These are phyloP conservation scores for Lichenostomus cassidix DNA, from an alignment of 2,113 vertebrate genomes.

Conservation along the genomic window DNA sequence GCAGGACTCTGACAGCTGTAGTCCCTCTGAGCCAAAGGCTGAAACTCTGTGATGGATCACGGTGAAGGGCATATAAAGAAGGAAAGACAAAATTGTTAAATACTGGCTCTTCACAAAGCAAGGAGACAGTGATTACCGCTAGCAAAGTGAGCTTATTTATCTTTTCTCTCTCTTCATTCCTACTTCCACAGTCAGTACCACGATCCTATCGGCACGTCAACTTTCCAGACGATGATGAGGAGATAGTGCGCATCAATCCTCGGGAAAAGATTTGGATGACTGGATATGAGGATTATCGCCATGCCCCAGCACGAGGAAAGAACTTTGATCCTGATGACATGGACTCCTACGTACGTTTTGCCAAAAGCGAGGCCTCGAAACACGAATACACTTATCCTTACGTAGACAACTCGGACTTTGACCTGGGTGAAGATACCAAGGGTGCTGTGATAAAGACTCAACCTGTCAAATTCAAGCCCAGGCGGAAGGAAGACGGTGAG, in stretches of 20 bases:
- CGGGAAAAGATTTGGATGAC: conserved; percentile 92
- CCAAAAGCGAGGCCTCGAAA: conserved; percentile 89
- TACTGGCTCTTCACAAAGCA: not conserved
- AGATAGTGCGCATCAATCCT: conserved; percentile 97
- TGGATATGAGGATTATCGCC: conserved; percentile 96
- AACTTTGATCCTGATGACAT: conserved; percentile 83
- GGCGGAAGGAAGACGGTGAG: conserved; percentile 85
- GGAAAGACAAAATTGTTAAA: not conserved
- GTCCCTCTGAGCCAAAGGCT: not conserved
- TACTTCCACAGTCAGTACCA: conserved; percentile 68
- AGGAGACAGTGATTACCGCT: not conserved
- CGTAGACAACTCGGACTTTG: conserved; percentile 82
- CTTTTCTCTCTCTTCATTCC: not conserved
- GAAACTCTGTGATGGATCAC: not conserved
- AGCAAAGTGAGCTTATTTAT: not conserved
- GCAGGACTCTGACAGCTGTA: not conserved
- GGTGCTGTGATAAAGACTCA: conserved; percentile 87
- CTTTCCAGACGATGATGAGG: conserved; percentile 92
- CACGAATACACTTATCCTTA: conserved; percentile 96
- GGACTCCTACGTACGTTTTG: conserved; percentile 92
- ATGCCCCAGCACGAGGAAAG: conserved; percentile 87
- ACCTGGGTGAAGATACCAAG: conserved; percentile 83
- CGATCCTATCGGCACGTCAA: conserved; percentile 86
- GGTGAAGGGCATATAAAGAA: not conserved
- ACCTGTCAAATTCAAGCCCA: conserved; percentile 83